phyloP scores from a whole-genome alignment of 2,797 vertebrate genomes.

The Phataginus tricuspis region DNA sequence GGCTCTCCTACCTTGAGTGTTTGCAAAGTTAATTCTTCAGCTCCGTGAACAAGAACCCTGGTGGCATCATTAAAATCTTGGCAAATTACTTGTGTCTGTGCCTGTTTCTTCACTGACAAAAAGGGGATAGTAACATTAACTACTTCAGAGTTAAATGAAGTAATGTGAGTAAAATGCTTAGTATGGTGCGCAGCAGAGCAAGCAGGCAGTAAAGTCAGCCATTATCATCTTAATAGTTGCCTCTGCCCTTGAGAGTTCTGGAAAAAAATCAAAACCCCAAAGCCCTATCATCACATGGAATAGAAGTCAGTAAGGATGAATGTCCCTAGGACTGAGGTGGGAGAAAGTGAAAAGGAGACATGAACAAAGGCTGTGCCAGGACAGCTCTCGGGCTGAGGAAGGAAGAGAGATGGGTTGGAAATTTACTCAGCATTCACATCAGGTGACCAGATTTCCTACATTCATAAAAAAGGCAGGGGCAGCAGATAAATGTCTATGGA shows the following conservation, averaged over 20 bases:
- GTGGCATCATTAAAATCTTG: too few relatives aligned
- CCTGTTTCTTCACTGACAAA: not conserved
- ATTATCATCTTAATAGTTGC: not conserved
- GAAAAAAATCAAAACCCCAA: not conserved
- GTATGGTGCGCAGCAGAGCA: not conserved
- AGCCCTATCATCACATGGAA: not conserved
- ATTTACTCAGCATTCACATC: not conserved
- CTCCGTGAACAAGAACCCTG: too few relatives aligned
- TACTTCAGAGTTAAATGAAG: not conserved
- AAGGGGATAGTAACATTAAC: not conserved
- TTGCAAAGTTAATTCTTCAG: too few relatives aligned
- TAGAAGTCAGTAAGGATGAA: not conserved
- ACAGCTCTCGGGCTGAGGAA: not conserved
- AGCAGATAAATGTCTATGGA: not conserved
- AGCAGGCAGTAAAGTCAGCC: not conserved
- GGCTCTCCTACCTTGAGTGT: too few relatives aligned
- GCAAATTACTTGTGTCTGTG: not conserved
- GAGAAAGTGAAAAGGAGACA: not conserved
- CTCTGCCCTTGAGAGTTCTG: not conserved
- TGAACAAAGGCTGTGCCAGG: not conserved
- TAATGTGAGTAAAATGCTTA: not conserved
- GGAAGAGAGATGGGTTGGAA: not conserved
- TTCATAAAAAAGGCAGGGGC: conserved; percentile 37
- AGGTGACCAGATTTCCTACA: conserved; percentile 16
- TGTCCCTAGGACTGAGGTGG: not conserved